Percentiles rank a stretch among this genome's conserved stretches.
Evolutionary conservation across 92 coral and sea anemone genomes (phyloP).

Genomic region (Chrysogorgia sp.): DNA sequence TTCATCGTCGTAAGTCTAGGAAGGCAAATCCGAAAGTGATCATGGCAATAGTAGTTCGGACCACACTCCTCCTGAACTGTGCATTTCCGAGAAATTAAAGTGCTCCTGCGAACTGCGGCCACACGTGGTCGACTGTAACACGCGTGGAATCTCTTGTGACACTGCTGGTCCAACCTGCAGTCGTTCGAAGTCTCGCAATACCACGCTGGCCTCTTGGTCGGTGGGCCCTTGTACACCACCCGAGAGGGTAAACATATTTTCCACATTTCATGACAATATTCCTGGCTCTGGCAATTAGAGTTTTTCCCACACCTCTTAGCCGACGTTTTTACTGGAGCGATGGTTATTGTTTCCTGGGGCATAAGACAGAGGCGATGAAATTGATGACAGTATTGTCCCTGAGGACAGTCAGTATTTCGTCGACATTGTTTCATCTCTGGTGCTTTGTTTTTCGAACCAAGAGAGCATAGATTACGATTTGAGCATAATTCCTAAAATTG

Average conservation of each 20-base stretch:
- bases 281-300: slow-evolving; percentile 13
- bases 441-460: background rate
- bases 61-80: background rate
- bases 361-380: slow-evolving; percentile 26
- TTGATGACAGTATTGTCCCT: slow-evolving; percentile 11
- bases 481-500: background rate
- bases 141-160: slow-evolving; percentile 32
- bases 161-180: slow-evolving; percentile 8
- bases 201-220: slow-evolving; percentile 29
- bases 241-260: slow-evolving; percentile 30
- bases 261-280: slow-evolving; percentile 31
- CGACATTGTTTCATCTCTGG: slow-evolving; percentile 7
- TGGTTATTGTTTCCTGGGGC: slow-evolving; percentile 2
- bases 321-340: slow-evolving; percentile 24
- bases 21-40: slow-evolving; percentile 25
- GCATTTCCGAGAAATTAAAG: slow-evolving; percentile 18
- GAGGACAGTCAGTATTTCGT: slow-evolving; percentile 3
- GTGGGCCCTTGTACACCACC: background rate
- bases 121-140: slow-evolving; percentile 27
- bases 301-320: slow-evolving; percentile 1
- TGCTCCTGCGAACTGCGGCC: slow-evolving; percentile 18
- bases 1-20: background rate
- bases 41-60: slow-evolving; percentile 30
- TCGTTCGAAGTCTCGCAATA: slow-evolving; percentile 16
- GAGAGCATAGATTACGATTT: background rate